Conservation (phyloP, 1,140 invertebrate species). For the Heterodera carotae region DNA sequence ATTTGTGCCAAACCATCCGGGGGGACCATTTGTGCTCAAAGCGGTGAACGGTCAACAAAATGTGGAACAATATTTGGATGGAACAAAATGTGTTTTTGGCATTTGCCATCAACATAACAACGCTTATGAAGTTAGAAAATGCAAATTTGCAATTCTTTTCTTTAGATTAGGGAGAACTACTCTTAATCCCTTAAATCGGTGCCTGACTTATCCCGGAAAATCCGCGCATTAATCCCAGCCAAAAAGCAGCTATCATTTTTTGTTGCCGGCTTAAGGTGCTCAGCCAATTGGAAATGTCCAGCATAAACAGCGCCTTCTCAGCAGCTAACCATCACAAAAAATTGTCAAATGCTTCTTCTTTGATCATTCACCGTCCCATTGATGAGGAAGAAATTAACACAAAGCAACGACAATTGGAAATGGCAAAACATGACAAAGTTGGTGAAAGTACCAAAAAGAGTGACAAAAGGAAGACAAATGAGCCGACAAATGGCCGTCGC, state of each 20-base stretch:
- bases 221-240: no score
- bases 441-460: neutral
- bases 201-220: no score
- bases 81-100: slow-evolving; percentile 5
- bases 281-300: neutral
- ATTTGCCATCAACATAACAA: neutral
- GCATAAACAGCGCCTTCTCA: neutral
- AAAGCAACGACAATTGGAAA: neutral
- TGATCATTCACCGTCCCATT: no score
- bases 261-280: neutral
- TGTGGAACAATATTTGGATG: slow-evolving; percentile 24
- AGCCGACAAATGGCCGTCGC: neutral
- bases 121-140: slow-evolving; percentile 10
- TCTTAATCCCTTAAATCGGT: no score
- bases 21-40: slow-evolving; percentile 17
- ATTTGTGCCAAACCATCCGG: slow-evolving; percentile 25
- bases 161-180: no score
- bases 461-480: neutral
- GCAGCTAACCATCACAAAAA: no score
- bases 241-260: no score
- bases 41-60: slow-evolving; percentile 12
- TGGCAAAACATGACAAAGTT: neutral
- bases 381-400: no score
- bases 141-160: no score
- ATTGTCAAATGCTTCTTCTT: no score